Percentiles rank a stretch among this genome's conserved stretches.
Conservation (phyloP, 2,888 invertebrate species). For the Phaonia tiefii region DNA sequence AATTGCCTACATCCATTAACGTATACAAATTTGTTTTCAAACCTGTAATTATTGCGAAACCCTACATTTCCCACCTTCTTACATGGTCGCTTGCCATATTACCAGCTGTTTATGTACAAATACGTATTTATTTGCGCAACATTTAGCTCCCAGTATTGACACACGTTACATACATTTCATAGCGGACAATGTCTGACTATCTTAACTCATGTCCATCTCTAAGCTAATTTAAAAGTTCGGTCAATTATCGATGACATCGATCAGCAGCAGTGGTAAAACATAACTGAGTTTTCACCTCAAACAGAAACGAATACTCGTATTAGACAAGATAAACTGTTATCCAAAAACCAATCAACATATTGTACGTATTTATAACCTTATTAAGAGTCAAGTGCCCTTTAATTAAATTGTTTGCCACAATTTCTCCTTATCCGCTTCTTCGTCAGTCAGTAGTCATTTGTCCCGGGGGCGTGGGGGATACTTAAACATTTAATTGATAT, state of each 20-base stretch:
- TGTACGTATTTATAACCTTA: constrained; percentile 35
- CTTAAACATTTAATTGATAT: constrained; percentile 58
- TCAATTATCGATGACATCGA: constrained; percentile 31
- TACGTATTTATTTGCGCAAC: too few relatives aligned
- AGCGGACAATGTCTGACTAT: constrained; percentile 2
- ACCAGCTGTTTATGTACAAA: too few relatives aligned
- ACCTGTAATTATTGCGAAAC: too few relatives aligned
- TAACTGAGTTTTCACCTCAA: constrained; percentile 34
- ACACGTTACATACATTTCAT: not conserved
- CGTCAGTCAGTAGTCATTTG: constrained; percentile 29
- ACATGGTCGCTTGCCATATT: too few relatives aligned
- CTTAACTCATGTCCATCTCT: not conserved
- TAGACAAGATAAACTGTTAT: not conserved
- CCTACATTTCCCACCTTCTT: too few relatives aligned
- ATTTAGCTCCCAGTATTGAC: too few relatives aligned
- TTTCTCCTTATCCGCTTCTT: constrained; percentile 28
- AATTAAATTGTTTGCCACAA: constrained; percentile 60
- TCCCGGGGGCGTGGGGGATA: constrained; percentile 1
- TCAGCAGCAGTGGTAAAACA: constrained; percentile 25
- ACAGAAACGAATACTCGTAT: not conserved
- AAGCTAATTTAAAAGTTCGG: not conserved
- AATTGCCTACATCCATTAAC: too few relatives aligned
- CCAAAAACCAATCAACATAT: not conserved
- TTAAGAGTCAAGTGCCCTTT: constrained; percentile 53
- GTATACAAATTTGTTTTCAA: too few relatives aligned